phyloP scores from a whole-genome alignment of 1,140 invertebrate genomes.

The Drosophila azteca region DNA sequence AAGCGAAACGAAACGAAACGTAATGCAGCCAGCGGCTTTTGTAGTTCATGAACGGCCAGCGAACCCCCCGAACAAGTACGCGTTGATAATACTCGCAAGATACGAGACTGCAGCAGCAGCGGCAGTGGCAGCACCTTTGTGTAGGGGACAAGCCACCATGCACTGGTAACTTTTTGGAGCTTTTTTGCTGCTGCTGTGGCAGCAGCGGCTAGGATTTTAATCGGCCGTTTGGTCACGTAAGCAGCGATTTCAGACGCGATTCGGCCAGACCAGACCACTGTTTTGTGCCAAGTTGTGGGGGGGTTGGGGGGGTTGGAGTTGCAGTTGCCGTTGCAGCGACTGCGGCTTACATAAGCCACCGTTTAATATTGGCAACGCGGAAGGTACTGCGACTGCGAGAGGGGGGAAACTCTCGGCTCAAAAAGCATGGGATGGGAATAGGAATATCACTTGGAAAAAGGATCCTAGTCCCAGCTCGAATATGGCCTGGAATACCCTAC shows the following conservation, averaged over 20 bases:
- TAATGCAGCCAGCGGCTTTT: conserved; percentile 65
- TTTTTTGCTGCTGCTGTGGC: conserved; percentile 13
- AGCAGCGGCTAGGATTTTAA: conserved; percentile 18
- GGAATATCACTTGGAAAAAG: too few species aligned
- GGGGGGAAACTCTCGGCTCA: neutral
- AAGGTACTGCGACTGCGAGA: conserved; percentile 39
- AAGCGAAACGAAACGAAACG: conserved; percentile 33
- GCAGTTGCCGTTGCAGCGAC: conserved; percentile 12
- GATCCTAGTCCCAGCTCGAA: too few species aligned
- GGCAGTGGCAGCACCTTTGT: neutral
- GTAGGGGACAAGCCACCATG: conserved; percentile 12
- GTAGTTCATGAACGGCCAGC: conserved; percentile 74
- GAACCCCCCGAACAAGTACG: conserved; percentile 42
- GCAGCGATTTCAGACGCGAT: conserved; percentile 42
- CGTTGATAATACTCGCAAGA: conserved; percentile 58
- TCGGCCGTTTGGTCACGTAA: conserved; percentile 53
- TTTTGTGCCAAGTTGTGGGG: conserved; percentile 25
- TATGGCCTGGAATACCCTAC: too few species aligned
- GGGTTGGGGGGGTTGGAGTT: conserved; percentile 8
- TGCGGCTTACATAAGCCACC: conserved; percentile 44
- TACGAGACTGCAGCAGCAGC: conserved; percentile 26
- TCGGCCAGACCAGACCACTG: neutral
- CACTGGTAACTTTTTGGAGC: conserved; percentile 23
- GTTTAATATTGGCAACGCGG: conserved; percentile 65
- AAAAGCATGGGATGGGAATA: neutral